Conservation (phyloP, 2,888 invertebrate species). For the Blastobasis lacticolella region DNA sequence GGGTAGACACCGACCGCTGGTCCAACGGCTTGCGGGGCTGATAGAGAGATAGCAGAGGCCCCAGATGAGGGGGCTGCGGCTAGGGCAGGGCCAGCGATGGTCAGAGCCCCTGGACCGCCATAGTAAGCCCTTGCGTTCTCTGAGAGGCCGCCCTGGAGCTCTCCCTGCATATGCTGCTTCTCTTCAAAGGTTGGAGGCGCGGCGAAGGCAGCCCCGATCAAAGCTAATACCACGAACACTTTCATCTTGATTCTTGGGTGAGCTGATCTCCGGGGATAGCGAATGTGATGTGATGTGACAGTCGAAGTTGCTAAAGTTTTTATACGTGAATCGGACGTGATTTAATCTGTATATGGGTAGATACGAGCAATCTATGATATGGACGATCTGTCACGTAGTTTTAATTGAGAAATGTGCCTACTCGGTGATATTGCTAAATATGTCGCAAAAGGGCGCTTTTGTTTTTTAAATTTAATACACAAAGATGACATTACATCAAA, state of each 20-base stretch:
- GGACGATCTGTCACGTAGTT: no score
- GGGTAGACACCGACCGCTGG: slow-evolving; percentile 24
- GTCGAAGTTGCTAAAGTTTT: no score
- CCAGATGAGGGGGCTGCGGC: background rate
- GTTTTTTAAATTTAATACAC: no score
- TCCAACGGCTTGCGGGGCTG: background rate
- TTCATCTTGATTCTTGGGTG: slow-evolving; percentile 17
- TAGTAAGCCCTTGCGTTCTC: slow-evolving; percentile 9
- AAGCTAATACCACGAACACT: slow-evolving; percentile 14
- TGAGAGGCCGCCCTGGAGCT: slow-evolving; percentile 3
- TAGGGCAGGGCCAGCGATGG: background rate
- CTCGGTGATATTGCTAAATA: no score
- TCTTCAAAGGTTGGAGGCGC: slow-evolving; percentile 14
- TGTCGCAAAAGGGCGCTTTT: no score
- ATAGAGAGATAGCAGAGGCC: background rate
- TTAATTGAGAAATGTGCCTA: no score
- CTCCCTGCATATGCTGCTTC: slow-evolving; percentile 6
- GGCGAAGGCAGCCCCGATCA: slow-evolving; percentile 15
- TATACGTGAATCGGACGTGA: no score
- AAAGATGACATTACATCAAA: no score
- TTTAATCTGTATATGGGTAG: no score
- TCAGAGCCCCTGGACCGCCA: background rate
- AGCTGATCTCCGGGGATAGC: background rate
- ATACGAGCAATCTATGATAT: no score
- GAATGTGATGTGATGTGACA: slow-evolving; percentile 7